phyloP scores from a whole-genome alignment of 1,140 invertebrate species.

The Littorina saxatilis region DNA sequence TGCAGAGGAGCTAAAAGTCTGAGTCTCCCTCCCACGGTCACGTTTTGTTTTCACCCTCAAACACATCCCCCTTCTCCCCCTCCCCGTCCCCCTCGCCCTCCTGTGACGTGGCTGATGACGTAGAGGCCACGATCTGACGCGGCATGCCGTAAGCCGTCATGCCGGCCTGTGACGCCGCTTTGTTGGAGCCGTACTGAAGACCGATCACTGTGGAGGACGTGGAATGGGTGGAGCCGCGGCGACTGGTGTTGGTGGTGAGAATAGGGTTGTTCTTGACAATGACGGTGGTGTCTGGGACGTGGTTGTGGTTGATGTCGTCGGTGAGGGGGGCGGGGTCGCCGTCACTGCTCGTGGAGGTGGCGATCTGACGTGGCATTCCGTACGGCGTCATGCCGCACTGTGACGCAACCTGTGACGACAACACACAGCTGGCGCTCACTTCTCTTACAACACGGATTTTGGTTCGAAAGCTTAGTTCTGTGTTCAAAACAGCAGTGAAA shows the following conservation, averaged over 20 bases:
- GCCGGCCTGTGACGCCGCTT: slow-evolving; percentile 39
- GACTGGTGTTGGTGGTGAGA: not conserved
- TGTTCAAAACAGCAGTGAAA: too few species aligned
- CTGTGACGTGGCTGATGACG: not conserved
- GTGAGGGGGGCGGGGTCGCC: not conserved
- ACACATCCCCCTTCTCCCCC: slow-evolving; percentile 3
- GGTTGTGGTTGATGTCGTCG: not conserved
- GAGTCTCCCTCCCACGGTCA: too few species aligned
- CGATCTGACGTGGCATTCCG: slow-evolving; percentile 32
- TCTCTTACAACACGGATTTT: too few species aligned
- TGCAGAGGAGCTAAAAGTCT: too few species aligned
- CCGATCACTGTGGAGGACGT: slow-evolving; percentile 14
- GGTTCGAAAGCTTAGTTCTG: not conserved
- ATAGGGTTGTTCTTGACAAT: not conserved
- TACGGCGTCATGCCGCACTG: slow-evolving; percentile 29
- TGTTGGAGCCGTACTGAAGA: slow-evolving; percentile 41
- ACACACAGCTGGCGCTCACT: not conserved
- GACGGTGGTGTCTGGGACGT: not conserved
- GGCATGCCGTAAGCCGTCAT: slow-evolving; percentile 39
- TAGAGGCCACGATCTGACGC: slow-evolving; percentile 32
- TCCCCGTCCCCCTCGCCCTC: slow-evolving; percentile 1
- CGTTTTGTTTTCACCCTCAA: not conserved
- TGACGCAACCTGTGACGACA: slow-evolving; percentile 14
- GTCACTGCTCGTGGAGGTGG: slow-evolving; percentile 11
- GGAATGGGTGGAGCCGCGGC: not conserved